These are phyloP conservation scores for Thalassophryne amazonica DNA, from an alignment of 2,797 vertebrate species.

Conservation along the genomic window DNA sequence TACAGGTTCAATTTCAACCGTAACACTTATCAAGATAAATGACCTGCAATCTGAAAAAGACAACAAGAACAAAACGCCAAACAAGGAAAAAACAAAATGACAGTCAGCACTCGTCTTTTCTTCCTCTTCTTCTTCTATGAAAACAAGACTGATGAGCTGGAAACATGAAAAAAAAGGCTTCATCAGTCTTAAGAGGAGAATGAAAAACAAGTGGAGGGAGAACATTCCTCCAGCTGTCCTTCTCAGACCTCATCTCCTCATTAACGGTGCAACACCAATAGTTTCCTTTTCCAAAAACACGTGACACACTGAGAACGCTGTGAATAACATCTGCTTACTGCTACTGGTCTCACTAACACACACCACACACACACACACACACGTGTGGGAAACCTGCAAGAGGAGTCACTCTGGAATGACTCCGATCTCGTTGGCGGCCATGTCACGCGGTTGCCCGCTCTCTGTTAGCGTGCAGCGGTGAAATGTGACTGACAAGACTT, in stretches of 20 bases:
- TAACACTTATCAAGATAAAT: no score
- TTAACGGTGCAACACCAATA: conserved; percentile 32
- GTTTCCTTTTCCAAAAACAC: conserved; percentile 51
- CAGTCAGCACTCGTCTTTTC: no score
- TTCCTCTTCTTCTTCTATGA: no score
- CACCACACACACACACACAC: no score
- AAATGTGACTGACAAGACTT: conserved; percentile 50
- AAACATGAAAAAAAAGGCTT: conserved; percentile 45
- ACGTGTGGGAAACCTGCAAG: no score
- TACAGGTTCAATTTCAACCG: no score
- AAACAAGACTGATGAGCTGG: conserved; percentile 16
- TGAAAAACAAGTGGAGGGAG: conserved; percentile 2
- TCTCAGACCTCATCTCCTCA: conserved; percentile 37
- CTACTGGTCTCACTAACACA: no score
- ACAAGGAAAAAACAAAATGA: no score
- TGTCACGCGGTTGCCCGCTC: conserved; percentile 22
- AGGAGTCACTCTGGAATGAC: neutral
- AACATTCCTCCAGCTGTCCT: conserved; percentile 21
- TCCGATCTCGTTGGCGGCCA: conserved; percentile 1
- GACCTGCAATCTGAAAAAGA: no score
- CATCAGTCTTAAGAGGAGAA: conserved; percentile 13
- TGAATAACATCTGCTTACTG: no score
- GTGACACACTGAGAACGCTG: conserved; percentile 20
- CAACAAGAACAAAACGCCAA: no score
- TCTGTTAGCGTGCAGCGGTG: conserved; percentile 27